Evolutionary conservation across 2,113 vertebrate species (phyloP).

Genomic region (Tupaia chinensis): DNA sequence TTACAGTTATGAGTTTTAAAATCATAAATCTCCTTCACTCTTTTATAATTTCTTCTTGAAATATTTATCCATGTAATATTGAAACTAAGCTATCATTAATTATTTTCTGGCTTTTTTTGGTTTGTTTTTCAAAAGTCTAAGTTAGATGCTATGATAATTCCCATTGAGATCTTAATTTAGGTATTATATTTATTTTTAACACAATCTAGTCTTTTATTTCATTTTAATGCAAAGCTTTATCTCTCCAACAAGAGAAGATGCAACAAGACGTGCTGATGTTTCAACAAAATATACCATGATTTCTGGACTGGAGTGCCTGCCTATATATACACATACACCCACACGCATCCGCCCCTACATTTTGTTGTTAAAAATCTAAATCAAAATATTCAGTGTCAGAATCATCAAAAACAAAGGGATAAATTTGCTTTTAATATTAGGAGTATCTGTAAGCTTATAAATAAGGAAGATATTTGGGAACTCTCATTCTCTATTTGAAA

Average conservation of each 20-base stretch:
- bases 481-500: constrained; percentile 38
- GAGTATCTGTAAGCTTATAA: not conserved
- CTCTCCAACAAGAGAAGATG: not conserved
- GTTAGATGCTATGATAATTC: not conserved
- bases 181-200: not conserved
- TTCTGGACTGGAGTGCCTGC: not conserved
- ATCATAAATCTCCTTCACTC: constrained; percentile 23
- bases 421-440: not conserved
- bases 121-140: constrained; percentile 46
- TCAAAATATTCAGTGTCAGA: not conserved
- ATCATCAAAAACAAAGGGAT: not conserved
- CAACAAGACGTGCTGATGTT: not conserved
- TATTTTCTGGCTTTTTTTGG: constrained; percentile 36
- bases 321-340: not conserved
- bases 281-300: not conserved
- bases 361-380: constrained; percentile 19
- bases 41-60: constrained; percentile 58
- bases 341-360: not conserved
- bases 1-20: constrained; percentile 43
- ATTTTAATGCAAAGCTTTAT: not conserved
- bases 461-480: constrained; percentile 10
- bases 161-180: constrained; percentile 18
- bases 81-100: constrained; percentile 28
- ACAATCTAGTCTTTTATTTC: constrained; percentile 21
- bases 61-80: constrained; percentile 49